Conservation (phyloP, 2,888 invertebrate genomes). For the Rotaria macrura region DNA sequence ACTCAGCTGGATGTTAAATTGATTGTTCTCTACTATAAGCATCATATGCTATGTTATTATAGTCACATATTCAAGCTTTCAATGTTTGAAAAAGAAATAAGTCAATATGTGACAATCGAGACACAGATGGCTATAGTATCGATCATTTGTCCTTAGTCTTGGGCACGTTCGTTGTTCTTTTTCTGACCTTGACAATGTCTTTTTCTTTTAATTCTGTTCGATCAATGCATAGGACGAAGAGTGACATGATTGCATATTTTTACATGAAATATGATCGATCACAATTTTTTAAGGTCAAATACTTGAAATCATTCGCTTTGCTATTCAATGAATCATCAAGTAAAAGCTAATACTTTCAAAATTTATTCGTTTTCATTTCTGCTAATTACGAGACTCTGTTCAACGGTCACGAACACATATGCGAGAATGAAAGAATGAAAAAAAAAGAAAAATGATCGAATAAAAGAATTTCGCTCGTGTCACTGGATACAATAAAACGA, state of each 20-base stretch:
- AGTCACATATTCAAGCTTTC: slow-evolving; percentile 1
- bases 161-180: background rate
- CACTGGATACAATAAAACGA: background rate
- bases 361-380: background rate
- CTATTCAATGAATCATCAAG: background rate
- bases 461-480: background rate
- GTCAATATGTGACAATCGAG: background rate
- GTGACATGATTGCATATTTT: background rate
- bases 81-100: background rate
- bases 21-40: background rate
- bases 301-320: background rate
- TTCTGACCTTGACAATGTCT: background rate
- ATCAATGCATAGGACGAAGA: background rate
- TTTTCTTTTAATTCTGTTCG: background rate
- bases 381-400: background rate
- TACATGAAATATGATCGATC: no score
- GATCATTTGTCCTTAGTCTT: background rate
- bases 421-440: background rate
- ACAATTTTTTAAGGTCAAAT: background rate
- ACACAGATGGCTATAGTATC: background rate
- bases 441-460: background rate
- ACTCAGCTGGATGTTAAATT: background rate
- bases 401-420: background rate
- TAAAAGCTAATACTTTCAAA: background rate
- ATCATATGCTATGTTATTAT: background rate